These are phyloP conservation scores for Drosophila nasuta DNA, from an alignment of 1,140 invertebrate genomes.

Conservation along the genomic window DNA sequence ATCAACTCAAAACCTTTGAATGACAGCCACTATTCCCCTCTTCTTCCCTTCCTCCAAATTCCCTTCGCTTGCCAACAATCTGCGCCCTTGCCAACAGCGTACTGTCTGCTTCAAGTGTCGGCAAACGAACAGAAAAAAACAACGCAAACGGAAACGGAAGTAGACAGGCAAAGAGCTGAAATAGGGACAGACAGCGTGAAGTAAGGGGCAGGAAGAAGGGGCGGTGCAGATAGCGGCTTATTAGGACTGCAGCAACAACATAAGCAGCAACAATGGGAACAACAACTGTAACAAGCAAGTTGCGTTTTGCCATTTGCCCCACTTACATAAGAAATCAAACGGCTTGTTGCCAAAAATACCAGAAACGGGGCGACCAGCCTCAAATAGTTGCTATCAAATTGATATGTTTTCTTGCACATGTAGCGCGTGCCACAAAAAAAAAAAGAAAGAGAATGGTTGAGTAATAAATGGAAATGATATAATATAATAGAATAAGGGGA, in stretches of 20 bases:
- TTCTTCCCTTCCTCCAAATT: too few species aligned
- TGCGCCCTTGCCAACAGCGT: conserved; percentile 35
- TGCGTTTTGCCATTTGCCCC: conserved; percentile 53
- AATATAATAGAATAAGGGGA: conserved; percentile 35
- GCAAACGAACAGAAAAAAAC: conserved; percentile 10
- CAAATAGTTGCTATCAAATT: conserved; percentile 64
- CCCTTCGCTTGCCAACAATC: conserved; percentile 8
- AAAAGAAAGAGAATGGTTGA: conserved; percentile 23
- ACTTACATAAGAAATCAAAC: conserved; percentile 72
- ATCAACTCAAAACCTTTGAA: conserved; percentile 62
- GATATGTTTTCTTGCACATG: conserved; percentile 65
- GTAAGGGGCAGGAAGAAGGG: neutral
- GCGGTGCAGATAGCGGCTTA: conserved; percentile 49
- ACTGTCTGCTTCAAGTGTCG: conserved; percentile 45
- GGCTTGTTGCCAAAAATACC: conserved; percentile 68
- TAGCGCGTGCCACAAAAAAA: conserved; percentile 41
- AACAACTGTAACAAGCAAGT: conserved; percentile 19
- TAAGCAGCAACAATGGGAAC: conserved; percentile 11
- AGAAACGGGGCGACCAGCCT: conserved; percentile 5
- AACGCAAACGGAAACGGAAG: conserved; percentile 58
- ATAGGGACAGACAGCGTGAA: conserved; percentile 15
- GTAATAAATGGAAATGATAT: conserved; percentile 67
- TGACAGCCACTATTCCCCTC: conserved; percentile 34
- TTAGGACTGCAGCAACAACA: conserved; percentile 40
- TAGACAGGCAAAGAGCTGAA: conserved; percentile 54